Evolutionary conservation across 2,888 invertebrate species (phyloP), one percentile per base, ranked within the genome.

Genomic region (Chrysopilus asiliformis): DNA sequence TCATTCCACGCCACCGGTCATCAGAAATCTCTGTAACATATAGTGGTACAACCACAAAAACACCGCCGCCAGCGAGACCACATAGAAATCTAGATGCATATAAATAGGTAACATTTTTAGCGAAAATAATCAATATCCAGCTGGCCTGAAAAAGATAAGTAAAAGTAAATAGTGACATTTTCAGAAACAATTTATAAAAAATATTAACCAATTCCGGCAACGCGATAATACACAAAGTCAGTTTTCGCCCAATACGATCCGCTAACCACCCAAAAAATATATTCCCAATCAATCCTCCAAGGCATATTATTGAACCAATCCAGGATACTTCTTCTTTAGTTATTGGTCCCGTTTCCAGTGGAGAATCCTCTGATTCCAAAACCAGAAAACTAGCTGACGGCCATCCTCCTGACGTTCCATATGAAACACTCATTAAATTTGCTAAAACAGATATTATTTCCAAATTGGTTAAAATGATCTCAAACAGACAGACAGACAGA

Each of bases 351-450:
- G 52, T 44, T 10, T 48, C 43, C 3, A 62, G 33, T 0, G 57
- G 57, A 20, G 56, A 55, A 1, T 48, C 37, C 0, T 45, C 39
- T 2, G 54, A 46, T 32, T 51, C 46, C 3, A 62, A 39, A n/a
- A 58, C 47, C 10, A 57, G 41, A 17, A 59, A 53, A 43, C 54
- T 53, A 3, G 60, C 47, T 2, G 60, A 60, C 1, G 55, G 49
- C 62, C 62, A 63, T 16, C 59, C 61, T 32, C 51, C 52, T 33
- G 52, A 52, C 1, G 53, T 52, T 2, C 60, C 60, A 49, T 55
- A 56, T 0, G 55, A 53, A n/a, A 60, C 45, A 14, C 58, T 42
- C 1, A 49, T 44, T 3, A 61, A 53, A 29, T 60, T 60, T 0
- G 48, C 57, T 55, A 42, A 16, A 33, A 29, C 0, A 57, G 53